Base-by-base conservation (phyloP, 2,888 invertebrate genomes). In the Sclerodermus sp. region DNA sequence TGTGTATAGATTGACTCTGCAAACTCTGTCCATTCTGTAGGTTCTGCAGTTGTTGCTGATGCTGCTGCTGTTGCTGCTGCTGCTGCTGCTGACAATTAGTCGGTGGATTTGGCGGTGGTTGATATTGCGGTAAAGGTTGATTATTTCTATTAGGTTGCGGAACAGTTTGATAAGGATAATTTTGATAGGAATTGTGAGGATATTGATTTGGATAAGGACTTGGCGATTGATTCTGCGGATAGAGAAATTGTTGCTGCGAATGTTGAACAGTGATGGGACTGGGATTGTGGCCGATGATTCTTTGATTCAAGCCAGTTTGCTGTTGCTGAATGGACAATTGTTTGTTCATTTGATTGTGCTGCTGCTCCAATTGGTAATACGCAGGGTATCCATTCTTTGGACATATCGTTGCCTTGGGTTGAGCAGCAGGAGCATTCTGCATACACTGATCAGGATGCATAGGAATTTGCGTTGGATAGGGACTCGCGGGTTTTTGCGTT, bases 111-210 rank as follows among this genome's bases (percentile, higher is more conserved):
- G 67, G 81, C 23, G 77, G 72, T n/a, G 74, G 75, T 47, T 78
- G 79, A 54, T 79, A 79, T 41, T 79, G 78, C 0, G 79, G 76
- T n/a, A 77, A 50, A 1, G 71, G 63, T 53, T 78, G 79, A 51
- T 68, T 73, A 5, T 67, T 46, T 41, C 74, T 68, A 45, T 55
- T 67, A 3, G 64, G 62, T 30, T 70, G 73, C 15, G 63, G 66
- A 43, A 47, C 57, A 5, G 63, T 50, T 29, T 75, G 74, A 50
- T 74, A 70, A n/a, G 71, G 56, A 48, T 77, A 69, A 41, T 61
- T 49, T 48, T 68, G 69, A 60, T 71, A 71, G 36, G 62, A 50
- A 57, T 60, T 63, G 54, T 70, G 70, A 5, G 48, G 45, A 36
- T 68, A 71, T 39, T 77, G 77, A 54, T 58, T 67, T 38, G 71